Percentiles rank a stretch among this genome's conserved stretches.
phyloP scores from a whole-genome alignment of 2,888 invertebrate genomes.

The Lacanobia wlatinum region DNA sequence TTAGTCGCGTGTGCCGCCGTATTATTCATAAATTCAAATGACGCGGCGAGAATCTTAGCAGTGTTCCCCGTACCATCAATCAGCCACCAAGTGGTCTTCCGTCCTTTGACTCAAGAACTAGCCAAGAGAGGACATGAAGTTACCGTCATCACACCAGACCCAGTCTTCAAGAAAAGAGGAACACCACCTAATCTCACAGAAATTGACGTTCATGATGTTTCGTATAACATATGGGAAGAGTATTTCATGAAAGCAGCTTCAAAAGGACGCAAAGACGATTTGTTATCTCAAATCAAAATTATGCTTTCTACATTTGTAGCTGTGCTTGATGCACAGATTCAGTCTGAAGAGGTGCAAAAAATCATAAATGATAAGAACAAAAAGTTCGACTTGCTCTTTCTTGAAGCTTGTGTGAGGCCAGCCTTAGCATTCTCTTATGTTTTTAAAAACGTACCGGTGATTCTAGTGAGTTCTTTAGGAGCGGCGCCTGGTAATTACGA shows the following conservation, averaged over 20 bases:
- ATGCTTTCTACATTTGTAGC: constrained; percentile 19
- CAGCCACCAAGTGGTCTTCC: constrained; percentile 86
- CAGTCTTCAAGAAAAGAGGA: constrained; percentile 72
- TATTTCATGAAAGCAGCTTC: constrained; percentile 36
- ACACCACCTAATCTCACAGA: constrained; percentile 79
- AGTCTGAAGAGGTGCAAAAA: constrained; percentile 59
- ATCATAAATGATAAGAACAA: constrained; percentile 63
- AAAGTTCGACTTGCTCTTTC: constrained; percentile 66
- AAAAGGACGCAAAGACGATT: constrained; percentile 44
- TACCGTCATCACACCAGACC: constrained; percentile 82
- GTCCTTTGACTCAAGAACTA: constrained; percentile 80
- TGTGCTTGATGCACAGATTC: constrained; percentile 50
- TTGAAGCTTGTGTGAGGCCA: constrained; percentile 63
- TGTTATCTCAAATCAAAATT: constrained; percentile 18
- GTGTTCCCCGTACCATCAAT: constrained; percentile 81
- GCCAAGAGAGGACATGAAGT: constrained; percentile 85
- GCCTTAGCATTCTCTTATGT: constrained; percentile 59
- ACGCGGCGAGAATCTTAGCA: constrained; percentile 68
- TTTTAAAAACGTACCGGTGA: constrained; percentile 66
- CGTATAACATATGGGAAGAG: constrained; percentile 67
- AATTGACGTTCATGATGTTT: constrained; percentile 78
- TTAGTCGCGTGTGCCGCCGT: constrained; percentile 26
- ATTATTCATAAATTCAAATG: constrained; percentile 33
- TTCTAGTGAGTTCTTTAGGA: constrained; percentile 74
- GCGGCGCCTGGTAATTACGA: constrained; percentile 56